Evolutionary conservation across 2,888 invertebrate species (phyloP), one percentile per base, ranked within the genome.

Genomic region (Tanaodytes sp.): DNA sequence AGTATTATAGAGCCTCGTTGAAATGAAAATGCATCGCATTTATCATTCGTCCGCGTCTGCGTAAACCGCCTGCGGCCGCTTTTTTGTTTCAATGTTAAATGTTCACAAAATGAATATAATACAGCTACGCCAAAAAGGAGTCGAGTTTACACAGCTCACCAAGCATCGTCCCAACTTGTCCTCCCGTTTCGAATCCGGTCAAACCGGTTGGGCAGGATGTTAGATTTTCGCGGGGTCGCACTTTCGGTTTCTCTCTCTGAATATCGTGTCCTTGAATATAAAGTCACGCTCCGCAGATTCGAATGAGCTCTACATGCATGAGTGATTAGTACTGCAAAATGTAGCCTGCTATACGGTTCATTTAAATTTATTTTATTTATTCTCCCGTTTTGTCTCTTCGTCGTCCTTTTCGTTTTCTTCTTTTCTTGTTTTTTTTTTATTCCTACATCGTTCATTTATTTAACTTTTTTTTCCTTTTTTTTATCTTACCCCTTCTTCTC

Each of bases 191-290:
- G 80, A 82, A 84, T 84, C 84, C 84, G 80, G 84, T 84, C 80
- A 81, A 83, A 84, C 84, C 84, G 84, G 84, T 84, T 84, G 79
- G 80, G 77, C 78, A 81, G 79, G 84, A 83, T 82, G 84, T 84
- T 84, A 84, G 84, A 84, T 84, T 84, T 84, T 84, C 84, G 84
- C 84, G 83, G 84, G 84, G 83, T 84, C 84, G 84, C 84, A 84
- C 84, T 84, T 84, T 84, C 84, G 82, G 84, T 84, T 84, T 65
- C 65, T 65, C 65, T 65, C 65, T 84, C 84, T 80, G 82, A 83
- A 83, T 82, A 83, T 80, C 76, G 79, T 82, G 80, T 82, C 81
- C 80, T 82, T 81, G 81, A 78, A 74, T 72, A 77, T 76, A 77
- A 78, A 77, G 76, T 74, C 79, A 72, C 73, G 76, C 72, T 66